A percentile compares a stretch with the other conserved stretches of the same genome.
Conservation (phyloP, 2,888 invertebrate species). For the Drosophila robusta region DNA sequence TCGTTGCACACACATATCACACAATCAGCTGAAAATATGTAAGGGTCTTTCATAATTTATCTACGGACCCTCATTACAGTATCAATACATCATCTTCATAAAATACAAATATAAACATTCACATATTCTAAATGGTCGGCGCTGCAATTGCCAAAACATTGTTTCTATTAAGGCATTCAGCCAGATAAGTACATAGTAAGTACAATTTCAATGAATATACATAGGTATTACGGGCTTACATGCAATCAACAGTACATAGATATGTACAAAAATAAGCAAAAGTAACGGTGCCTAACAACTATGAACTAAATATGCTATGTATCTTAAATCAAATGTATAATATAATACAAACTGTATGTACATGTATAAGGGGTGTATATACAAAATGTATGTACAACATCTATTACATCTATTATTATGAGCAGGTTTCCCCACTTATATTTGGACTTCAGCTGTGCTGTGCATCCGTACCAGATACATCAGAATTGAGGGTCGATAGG, state of each 20-base stretch:
- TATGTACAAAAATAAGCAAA: background rate
- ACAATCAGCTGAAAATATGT: slow-evolving; percentile 1
- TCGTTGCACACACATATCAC: background rate
- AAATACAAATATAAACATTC: too few species aligned
- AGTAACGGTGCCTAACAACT: background rate
- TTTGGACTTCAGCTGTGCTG: slow-evolving; percentile 13
- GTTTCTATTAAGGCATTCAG: slow-evolving; percentile 1
- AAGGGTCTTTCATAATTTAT: background rate
- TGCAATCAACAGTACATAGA: background rate
- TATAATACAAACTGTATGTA: slow-evolving; percentile 3
- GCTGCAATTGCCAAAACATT: background rate
- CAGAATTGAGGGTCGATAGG: background rate
- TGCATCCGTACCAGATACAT: background rate
- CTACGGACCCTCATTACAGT: too few species aligned
- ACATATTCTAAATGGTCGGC: too few species aligned
- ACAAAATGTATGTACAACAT: background rate
- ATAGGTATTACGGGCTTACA: background rate
- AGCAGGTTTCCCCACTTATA: background rate
- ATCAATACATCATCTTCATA: too few species aligned
- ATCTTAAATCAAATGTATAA: too few species aligned
- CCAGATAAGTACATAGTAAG: slow-evolving; percentile 10
- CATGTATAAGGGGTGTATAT: background rate
- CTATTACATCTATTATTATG: background rate
- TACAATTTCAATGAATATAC: slow-evolving; percentile 5
- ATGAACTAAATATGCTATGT: background rate